A percentile compares a stretch with the other conserved stretches of the same genome.
phyloP scores from a whole-genome alignment of 2,113 vertebrate species.

The Actenoides hombroni region DNA sequence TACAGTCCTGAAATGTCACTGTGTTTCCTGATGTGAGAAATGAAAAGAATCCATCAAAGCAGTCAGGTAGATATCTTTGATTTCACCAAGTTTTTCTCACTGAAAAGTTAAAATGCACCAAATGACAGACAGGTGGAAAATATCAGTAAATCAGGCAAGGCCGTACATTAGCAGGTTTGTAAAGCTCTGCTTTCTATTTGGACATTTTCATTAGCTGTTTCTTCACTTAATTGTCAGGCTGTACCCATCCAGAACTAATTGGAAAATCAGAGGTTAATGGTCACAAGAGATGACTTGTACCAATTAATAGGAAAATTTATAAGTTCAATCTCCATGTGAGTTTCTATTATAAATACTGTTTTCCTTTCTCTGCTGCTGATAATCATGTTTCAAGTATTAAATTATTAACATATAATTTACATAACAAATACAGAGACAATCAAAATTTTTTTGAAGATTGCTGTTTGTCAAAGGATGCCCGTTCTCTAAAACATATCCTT shows the following conservation, averaged over 20 bases:
- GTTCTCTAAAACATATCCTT: background rate
- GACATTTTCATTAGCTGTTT: background rate
- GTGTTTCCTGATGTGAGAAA: background rate
- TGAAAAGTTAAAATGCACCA: background rate
- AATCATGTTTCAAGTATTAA: conserved; percentile 3
- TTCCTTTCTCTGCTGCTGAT: conserved; percentile 13
- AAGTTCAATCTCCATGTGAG: background rate
- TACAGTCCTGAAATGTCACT: background rate
- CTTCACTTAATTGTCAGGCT: background rate
- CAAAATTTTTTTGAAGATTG: background rate
- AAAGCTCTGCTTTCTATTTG: background rate
- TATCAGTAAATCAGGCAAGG: background rate
- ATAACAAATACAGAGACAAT: background rate
- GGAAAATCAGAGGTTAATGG: conserved; percentile 48
- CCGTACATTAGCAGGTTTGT: background rate
- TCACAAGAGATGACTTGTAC: conserved; percentile 37
- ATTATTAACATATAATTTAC: conserved; percentile 4
- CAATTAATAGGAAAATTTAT: conserved; percentile 51
- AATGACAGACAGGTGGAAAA: background rate
- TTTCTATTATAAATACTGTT: conserved; percentile 20
- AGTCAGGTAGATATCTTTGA: background rate
- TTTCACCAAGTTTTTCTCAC: background rate
- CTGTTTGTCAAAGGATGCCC: background rate
- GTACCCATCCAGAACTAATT: conserved; percentile 36
- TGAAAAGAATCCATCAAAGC: background rate